Percentiles rank a stretch among this genome's conserved stretches.
Conservation (phyloP, 2,888 invertebrate genomes). For the Mesodorylaimus sp. region DNA sequence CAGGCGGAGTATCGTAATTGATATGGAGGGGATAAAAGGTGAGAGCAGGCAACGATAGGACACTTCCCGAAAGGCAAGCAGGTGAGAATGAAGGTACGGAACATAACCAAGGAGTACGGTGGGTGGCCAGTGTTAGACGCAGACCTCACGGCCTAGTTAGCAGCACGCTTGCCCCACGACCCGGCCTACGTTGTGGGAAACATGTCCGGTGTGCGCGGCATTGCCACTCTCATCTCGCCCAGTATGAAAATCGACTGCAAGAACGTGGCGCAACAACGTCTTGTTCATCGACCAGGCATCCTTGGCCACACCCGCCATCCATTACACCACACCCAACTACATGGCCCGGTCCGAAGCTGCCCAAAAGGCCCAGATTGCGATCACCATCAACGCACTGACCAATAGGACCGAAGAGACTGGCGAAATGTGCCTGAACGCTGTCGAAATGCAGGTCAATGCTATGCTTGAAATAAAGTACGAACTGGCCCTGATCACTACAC, state of each 20-base stretch:
- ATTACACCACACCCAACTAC: no score
- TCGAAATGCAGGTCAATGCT: neutral
- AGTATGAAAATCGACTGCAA: neutral
- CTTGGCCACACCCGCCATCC: no score
- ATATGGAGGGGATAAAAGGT: no score
- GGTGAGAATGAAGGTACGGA: no score
- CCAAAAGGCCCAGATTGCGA: no score
- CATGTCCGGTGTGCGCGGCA: neutral
- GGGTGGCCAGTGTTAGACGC: neutral
- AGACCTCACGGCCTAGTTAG: no score
- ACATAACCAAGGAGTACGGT: no score
- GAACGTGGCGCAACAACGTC: neutral
- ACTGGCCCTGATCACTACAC: neutral
- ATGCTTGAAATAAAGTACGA: neutral
- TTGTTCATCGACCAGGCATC: neutral
- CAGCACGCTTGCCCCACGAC: neutral
- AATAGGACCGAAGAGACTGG: neutral
- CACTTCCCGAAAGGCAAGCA: no score
- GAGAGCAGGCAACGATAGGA: no score
- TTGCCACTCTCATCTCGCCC: neutral
- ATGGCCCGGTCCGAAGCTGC: no score
- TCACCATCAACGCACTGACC: no score
- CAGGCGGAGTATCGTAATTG: no score
- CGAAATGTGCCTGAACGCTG: neutral
- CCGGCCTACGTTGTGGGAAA: neutral